Evolutionary conservation across 2,797 vertebrate species (phyloP).

Genomic region (Acanthis flammea): DNA sequence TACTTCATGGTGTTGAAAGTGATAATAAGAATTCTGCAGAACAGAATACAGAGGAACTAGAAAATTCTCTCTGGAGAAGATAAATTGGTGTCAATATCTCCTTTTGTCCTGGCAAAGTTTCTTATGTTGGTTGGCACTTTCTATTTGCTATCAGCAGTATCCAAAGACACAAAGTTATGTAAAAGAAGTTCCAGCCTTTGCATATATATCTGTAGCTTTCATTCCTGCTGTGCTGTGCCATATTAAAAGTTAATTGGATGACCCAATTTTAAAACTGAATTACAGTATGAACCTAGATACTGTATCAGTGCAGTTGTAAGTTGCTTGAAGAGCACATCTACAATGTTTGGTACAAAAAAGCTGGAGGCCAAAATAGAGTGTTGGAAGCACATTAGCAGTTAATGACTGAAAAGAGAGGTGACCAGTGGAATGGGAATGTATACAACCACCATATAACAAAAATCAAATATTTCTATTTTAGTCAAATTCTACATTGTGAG

Average conservation of each 20-base stretch:
- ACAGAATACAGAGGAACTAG: background rate
- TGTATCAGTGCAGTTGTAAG: background rate
- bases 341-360: background rate
- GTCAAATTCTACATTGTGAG: background rate
- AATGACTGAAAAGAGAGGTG: background rate
- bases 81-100: background rate
- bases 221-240: background rate
- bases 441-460: background rate
- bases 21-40: background rate
- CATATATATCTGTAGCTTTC: background rate
- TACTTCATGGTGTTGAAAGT: background rate
- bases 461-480: background rate
- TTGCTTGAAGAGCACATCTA: background rate
- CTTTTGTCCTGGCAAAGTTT: constrained; percentile 1
- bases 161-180: background rate
- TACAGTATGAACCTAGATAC: background rate
- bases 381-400: background rate
- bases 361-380: background rate
- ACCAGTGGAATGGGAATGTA: background rate
- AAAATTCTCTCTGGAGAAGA: background rate
- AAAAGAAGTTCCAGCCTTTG: constrained; percentile 17
- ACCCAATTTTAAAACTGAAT: constrained; percentile 1
- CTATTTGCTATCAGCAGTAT: constrained; percentile 15
- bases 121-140: background rate
- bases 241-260: constrained; percentile 28